A percentile compares a stretch with the other conserved stretches of the same genome.
Conservation (phyloP, 1,140 invertebrate genomes). For the Pseudomyrmex pallidus region DNA sequence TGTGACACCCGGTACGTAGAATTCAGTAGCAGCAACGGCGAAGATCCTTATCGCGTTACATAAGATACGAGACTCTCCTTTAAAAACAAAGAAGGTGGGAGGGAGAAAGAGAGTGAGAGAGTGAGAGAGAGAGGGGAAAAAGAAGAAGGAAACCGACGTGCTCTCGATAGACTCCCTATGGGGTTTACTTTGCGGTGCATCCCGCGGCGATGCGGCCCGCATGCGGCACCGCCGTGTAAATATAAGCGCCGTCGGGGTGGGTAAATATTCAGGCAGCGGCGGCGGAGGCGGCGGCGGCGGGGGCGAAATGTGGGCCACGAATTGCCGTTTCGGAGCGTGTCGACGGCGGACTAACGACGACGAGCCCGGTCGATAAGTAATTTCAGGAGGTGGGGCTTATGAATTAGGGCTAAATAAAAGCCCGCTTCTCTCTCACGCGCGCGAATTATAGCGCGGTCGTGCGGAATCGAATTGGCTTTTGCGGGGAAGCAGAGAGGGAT, state of each 20-base stretch:
- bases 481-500: background rate
- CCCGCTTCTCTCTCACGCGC: no score
- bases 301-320: constrained; percentile 36
- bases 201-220: constrained; percentile 42
- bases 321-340: background rate
- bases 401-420: constrained; percentile 49
- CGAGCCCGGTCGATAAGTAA: constrained; percentile 31
- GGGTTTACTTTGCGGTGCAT: constrained; percentile 50
- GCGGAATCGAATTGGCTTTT: constrained; percentile 27
- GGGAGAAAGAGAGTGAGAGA: background rate
- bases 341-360: background rate
- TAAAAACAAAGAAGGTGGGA: constrained; percentile 14
- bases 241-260: constrained; percentile 3
- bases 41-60: constrained; percentile 47
- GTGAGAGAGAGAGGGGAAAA: no score
- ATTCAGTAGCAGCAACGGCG: constrained; percentile 32
- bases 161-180: constrained; percentile 39
- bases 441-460: constrained; percentile 6
- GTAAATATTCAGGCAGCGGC: background rate
- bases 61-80: constrained; percentile 28
- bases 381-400: constrained; percentile 28
- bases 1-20: constrained; percentile 25
- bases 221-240: constrained; percentile 17
- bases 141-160: background rate
- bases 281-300: background rate